Conservation (phyloP, 2,797 vertebrate species). For the Acropternis orthonyx region DNA sequence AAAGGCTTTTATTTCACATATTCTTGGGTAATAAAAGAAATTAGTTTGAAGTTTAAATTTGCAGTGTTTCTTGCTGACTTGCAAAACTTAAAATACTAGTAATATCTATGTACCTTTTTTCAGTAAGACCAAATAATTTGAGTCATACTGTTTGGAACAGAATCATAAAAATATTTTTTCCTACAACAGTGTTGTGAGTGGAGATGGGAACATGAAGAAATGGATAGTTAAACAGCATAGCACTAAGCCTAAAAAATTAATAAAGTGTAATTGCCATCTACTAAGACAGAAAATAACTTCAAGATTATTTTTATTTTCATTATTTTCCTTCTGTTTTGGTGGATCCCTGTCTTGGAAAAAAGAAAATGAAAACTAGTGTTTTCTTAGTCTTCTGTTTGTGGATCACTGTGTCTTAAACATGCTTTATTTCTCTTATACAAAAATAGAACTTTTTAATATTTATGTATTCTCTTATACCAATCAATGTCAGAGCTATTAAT, state of each 20-base stretch:
- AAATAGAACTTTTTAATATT: neutral
- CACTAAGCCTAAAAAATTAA: conserved; percentile 4
- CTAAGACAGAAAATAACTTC: conserved; percentile 37
- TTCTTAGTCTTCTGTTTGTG: neutral
- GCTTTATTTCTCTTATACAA: neutral
- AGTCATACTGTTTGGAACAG: neutral
- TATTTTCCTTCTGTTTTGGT: conserved; percentile 22
- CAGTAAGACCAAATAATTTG: neutral
- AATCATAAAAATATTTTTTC: neutral
- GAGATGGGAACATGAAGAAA: neutral
- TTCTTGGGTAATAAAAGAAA: neutral
- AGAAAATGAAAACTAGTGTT: neutral
- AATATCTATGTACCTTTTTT: neutral
- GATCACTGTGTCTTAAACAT: neutral
- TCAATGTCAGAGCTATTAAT: conserved; percentile 11
- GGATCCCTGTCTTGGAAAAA: neutral
- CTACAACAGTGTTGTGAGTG: neutral
- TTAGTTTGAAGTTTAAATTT: neutral
- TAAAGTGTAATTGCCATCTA: conserved; percentile 16
- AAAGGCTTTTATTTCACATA: neutral
- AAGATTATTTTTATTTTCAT: conserved; percentile 12
- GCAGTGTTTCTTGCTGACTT: neutral
- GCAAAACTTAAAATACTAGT: neutral
- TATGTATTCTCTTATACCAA: neutral
- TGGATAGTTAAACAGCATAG: conserved; percentile 28